Conservation (phyloP, 1,140 invertebrate species). For the Helicoverpa zea region DNA sequence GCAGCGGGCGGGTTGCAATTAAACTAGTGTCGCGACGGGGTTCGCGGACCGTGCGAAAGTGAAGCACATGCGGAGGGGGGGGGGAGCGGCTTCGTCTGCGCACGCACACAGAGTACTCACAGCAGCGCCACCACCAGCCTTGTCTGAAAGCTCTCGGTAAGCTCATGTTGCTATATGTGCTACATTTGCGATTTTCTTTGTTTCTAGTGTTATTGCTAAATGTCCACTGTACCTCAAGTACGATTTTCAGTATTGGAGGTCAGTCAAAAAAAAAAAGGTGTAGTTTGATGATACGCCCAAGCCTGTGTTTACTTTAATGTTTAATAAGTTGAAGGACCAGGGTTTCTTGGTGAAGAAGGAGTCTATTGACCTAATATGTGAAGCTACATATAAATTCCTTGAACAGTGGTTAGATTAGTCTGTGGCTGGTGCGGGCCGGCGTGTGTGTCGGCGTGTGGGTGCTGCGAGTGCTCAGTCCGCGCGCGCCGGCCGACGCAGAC, state of each 20-base stretch:
- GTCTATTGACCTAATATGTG: background rate
- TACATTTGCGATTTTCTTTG: background rate
- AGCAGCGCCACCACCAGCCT: conserved; percentile 27
- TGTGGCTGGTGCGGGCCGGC: conserved; percentile 45
- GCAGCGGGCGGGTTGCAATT: conserved; percentile 82
- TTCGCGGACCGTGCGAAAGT: conserved; percentile 84
- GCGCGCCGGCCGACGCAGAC: conserved; percentile 77
- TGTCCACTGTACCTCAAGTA: too few relatives aligned
- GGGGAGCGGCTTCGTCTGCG: conserved; percentile 44
- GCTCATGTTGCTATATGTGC: background rate
- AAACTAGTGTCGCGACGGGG: conserved; percentile 83
- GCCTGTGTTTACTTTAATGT: too few relatives aligned
- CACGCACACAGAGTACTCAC: conserved; percentile 34
- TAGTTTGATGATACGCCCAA: too few relatives aligned
- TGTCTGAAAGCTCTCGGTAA: conserved; percentile 18
- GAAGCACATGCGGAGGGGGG: conserved; percentile 64
- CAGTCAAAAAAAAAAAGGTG: too few relatives aligned
- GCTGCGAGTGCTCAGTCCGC: conserved; percentile 68
- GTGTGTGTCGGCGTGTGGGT: conserved; percentile 45
- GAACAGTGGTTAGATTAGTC: conserved; percentile 37
- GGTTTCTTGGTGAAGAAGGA: background rate
- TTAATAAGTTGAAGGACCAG: background rate
- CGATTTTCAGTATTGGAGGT: too few relatives aligned
- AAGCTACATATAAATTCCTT: conserved; percentile 12
- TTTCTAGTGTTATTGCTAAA: background rate